These are phyloP conservation scores for Panzeria rudis DNA, from an alignment of 2,888 invertebrate species.

Conservation along the genomic window DNA sequence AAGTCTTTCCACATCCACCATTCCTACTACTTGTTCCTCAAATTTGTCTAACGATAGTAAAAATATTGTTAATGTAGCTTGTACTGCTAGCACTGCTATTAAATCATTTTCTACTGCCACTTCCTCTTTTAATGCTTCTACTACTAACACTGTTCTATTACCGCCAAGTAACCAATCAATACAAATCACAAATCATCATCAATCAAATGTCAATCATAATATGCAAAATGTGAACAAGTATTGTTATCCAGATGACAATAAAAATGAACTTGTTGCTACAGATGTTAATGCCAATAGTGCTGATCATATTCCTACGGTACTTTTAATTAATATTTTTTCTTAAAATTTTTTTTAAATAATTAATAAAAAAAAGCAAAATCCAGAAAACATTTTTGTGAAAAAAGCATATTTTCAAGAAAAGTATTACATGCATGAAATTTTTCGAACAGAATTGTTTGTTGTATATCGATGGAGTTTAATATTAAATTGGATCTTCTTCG, in stretches of 20 bases:
- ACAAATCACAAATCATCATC: conserved; percentile 63
- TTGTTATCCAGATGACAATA: conserved; percentile 45
- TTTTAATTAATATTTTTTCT: conserved; percentile 73
- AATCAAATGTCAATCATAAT: conserved; percentile 59
- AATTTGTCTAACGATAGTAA: conserved; percentile 60
- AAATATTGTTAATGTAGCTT: conserved; percentile 46
- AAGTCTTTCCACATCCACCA: conserved; percentile 42
- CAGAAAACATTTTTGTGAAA: conserved; percentile 60
- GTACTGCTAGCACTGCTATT: conserved; percentile 48
- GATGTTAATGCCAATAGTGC: conserved; percentile 74
- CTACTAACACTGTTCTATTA: conserved; percentile 57
- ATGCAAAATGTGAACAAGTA: conserved; percentile 52
- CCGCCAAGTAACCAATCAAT: conserved; percentile 68
- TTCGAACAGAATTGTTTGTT: neutral
- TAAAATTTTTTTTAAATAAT: conserved; percentile 35
- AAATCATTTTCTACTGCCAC: conserved; percentile 74
- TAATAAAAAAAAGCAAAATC: conserved; percentile 39
- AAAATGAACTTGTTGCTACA: conserved; percentile 60
- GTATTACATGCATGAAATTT: neutral
- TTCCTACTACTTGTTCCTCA: conserved; percentile 49
- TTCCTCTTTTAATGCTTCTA: conserved; percentile 41
- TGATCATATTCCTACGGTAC: conserved; percentile 84
- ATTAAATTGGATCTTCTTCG: neutral
- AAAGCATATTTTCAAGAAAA: neutral
- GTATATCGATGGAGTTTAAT: neutral